Conservation (phyloP, 1,140 invertebrate species). For the Pseudomyrmex concolor region DNA sequence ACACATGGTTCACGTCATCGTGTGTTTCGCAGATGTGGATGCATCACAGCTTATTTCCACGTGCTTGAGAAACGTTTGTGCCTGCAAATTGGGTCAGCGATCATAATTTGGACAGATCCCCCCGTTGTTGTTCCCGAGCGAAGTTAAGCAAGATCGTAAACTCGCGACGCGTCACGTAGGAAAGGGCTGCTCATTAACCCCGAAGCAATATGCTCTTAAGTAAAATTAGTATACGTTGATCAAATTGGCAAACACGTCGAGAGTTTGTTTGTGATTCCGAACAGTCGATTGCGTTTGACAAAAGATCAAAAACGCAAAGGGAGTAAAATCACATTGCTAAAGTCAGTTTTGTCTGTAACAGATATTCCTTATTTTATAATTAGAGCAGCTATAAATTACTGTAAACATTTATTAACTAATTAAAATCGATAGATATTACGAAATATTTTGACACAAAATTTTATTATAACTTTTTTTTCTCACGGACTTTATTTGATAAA, state of each 20-base stretch:
- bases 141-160: slow-evolving; percentile 17
- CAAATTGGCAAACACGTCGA: not conserved
- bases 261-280: not conserved
- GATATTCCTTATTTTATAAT: too few species aligned
- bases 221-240: not conserved
- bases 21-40: slow-evolving; percentile 12
- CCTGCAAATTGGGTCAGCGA: slow-evolving; percentile 37
- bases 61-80: not conserved
- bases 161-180: not conserved
- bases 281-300: too few species aligned
- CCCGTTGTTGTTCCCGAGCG: not conserved
- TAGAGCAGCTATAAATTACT: too few species aligned
- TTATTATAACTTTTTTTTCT: too few species aligned
- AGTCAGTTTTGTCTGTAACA: too few species aligned
- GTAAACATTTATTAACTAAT: too few species aligned
- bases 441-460: too few species aligned
- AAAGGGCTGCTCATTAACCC: not conserved
- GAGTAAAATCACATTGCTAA: too few species aligned
- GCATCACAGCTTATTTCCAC: slow-evolving; percentile 19
- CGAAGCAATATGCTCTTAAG: not conserved
- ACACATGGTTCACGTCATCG: not conserved
- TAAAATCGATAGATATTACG: too few species aligned
- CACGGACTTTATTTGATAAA: too few species aligned
- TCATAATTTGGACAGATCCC: not conserved
- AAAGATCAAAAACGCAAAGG: too few species aligned